A percentile compares a stretch with the other conserved stretches of the same genome.
phyloP scores from a whole-genome alignment of 2,797 vertebrate species.

The Yasuhikotakia modesta region DNA sequence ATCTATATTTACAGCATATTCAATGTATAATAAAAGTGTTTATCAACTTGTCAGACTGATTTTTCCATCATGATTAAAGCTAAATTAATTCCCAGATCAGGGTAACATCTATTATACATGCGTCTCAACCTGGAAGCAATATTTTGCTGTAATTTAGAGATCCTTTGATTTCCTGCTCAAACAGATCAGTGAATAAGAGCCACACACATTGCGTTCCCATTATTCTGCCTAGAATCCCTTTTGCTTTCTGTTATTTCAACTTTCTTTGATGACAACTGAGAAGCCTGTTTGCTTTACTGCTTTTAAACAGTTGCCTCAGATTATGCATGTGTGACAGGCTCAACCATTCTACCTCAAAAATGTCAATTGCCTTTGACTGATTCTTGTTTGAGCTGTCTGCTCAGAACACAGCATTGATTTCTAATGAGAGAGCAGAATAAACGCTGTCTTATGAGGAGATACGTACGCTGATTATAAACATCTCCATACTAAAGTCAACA shows the following conservation, averaged over 20 bases:
- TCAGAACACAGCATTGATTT: constrained; percentile 40
- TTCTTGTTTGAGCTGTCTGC: constrained; percentile 39
- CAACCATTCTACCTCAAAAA: constrained; percentile 23
- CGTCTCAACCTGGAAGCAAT: not conserved
- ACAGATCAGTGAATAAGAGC: not conserved
- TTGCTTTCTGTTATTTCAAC: not conserved
- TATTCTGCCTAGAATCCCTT: not conserved
- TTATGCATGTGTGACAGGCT: constrained; percentile 36
- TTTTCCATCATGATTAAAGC: not conserved
- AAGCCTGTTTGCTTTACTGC: constrained; percentile 6
- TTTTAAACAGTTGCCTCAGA: constrained; percentile 38
- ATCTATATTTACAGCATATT: constrained; percentile 2
- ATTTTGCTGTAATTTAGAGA: constrained; percentile 17
- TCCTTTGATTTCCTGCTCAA: not conserved
- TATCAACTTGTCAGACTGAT: not conserved
- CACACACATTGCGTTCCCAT: not conserved
- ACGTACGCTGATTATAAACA: constrained; percentile 61
- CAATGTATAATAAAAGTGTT: constrained; percentile 4
- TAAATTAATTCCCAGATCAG: constrained; percentile 8
- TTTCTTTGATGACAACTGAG: constrained; percentile 17
- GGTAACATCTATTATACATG: constrained; percentile 13
- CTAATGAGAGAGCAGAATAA: constrained; percentile 35
- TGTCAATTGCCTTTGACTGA: constrained; percentile 40
- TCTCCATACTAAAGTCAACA: constrained; percentile 71
- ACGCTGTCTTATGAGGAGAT: constrained; percentile 33